Percentiles rank a stretch among this genome's conserved stretches.
phyloP scores from a whole-genome alignment of 2,797 vertebrate species.

The Platalea minor region DNA sequence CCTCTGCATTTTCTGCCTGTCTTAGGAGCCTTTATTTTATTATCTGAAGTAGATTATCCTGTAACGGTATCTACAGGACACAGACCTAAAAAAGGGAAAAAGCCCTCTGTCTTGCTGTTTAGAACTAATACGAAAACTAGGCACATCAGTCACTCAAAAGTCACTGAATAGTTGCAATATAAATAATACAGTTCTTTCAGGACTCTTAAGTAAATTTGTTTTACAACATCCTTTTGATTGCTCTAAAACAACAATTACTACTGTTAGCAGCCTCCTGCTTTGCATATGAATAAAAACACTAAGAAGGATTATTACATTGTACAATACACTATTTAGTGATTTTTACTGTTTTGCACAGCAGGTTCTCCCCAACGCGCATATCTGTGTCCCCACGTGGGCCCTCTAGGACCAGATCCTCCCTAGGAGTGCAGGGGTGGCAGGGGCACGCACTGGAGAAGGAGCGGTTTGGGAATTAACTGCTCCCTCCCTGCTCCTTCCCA shows the following conservation, averaged over 20 bases:
- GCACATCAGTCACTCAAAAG: neutral
- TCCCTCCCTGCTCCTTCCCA: neutral
- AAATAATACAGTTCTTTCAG: neutral
- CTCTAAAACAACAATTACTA: neutral
- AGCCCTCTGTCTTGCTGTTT: neutral
- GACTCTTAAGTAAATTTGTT: neutral
- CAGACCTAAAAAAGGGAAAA: neutral
- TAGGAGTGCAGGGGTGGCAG: neutral
- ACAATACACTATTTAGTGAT: neutral
- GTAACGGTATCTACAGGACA: neutral
- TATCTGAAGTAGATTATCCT: constrained; percentile 25
- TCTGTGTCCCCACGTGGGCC: neutral
- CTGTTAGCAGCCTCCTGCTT: neutral
- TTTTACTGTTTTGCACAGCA: neutral
- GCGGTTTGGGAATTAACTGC: neutral
- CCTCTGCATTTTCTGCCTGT: neutral
- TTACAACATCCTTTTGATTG: neutral
- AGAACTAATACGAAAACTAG: neutral
- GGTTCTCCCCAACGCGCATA: neutral
- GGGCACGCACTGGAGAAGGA: neutral
- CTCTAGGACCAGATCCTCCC: neutral
- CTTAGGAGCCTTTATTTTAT: neutral
- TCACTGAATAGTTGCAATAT: neutral
- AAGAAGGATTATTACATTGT: neutral
- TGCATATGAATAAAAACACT: neutral